Conservation (phyloP, 2,113 vertebrate genomes). For the Triplophysa siluroides region DNA sequence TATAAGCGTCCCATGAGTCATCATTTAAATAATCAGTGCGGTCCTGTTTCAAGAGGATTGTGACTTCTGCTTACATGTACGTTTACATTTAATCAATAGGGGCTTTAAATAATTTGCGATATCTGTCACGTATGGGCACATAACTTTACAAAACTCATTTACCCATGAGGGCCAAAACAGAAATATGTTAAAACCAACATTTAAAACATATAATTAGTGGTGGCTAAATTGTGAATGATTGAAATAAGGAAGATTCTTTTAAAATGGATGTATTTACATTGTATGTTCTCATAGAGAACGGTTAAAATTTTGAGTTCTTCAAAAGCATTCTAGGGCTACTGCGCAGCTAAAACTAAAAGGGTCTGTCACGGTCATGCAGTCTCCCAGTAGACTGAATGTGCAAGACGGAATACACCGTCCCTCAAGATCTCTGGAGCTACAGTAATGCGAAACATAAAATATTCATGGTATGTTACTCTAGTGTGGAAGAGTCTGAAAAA, state of each 20-base stretch:
- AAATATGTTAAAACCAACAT: not conserved
- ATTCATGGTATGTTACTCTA: not conserved
- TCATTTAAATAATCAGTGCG: not conserved
- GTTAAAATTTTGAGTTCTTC: not conserved
- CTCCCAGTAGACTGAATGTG: not conserved
- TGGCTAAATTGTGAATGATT: not conserved
- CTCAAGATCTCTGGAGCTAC: not conserved
- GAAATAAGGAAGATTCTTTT: too few species aligned
- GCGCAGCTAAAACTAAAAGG: not conserved
- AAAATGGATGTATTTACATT: not conserved
- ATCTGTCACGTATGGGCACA: not conserved
- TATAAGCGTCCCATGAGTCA: not conserved
- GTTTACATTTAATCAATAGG: not conserved
- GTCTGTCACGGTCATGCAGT: not conserved
- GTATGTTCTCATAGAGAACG: not conserved
- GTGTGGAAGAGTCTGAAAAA: not conserved
- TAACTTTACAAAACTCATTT: not conserved
- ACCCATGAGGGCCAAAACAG: not conserved
- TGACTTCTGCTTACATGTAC: not conserved
- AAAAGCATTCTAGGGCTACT: not conserved
- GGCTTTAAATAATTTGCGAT: not conserved
- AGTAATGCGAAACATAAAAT: conserved; percentile 18
- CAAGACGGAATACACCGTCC: not conserved
- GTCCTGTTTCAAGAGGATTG: not conserved
- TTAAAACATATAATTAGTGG: not conserved